Evolutionary conservation across 92 coral and sea anemone species (phyloP).

Genomic region (Porites evermanni): DNA sequence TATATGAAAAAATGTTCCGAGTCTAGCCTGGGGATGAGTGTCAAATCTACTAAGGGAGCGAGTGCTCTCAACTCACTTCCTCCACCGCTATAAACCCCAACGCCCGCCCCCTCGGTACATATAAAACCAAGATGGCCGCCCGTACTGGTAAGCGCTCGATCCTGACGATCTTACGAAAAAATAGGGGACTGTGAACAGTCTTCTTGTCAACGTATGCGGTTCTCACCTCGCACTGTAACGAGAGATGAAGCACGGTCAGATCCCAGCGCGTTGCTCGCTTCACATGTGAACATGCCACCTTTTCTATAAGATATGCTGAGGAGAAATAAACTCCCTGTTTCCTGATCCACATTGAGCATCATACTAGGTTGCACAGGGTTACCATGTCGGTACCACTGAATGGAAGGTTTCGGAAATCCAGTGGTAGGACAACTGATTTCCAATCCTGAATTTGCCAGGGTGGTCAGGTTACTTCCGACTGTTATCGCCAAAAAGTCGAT

Average conservation of each 20-base stretch:
- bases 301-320: constrained; percentile 75
- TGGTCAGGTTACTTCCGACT: constrained; percentile 57
- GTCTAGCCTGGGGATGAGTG: too few species aligned
- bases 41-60: too few species aligned
- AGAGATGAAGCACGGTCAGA: constrained; percentile 71
- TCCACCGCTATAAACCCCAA: too few species aligned
- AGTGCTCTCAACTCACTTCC: too few species aligned
- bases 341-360: constrained; percentile 53
- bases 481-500: constrained; percentile 25
- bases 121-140: too few species aligned
- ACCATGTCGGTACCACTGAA: constrained; percentile 65
- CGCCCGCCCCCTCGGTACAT: too few species aligned
- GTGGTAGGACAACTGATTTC: constrained; percentile 72
- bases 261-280: constrained; percentile 84
- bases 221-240: constrained; percentile 77
- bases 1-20: too few species aligned
- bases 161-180: too few species aligned
- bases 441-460: constrained; percentile 72
- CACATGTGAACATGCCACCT: constrained; percentile 83
- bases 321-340: constrained; percentile 65
- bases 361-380: constrained; percentile 33
- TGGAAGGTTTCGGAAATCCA: constrained; percentile 79
- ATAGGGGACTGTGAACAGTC: too few species aligned
- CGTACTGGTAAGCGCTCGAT: too few species aligned
- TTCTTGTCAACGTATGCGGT: too few species aligned